These are phyloP conservation scores for Steatornis caripensis DNA, from an alignment of 2,113 vertebrate genomes.

Conservation along the genomic window DNA sequence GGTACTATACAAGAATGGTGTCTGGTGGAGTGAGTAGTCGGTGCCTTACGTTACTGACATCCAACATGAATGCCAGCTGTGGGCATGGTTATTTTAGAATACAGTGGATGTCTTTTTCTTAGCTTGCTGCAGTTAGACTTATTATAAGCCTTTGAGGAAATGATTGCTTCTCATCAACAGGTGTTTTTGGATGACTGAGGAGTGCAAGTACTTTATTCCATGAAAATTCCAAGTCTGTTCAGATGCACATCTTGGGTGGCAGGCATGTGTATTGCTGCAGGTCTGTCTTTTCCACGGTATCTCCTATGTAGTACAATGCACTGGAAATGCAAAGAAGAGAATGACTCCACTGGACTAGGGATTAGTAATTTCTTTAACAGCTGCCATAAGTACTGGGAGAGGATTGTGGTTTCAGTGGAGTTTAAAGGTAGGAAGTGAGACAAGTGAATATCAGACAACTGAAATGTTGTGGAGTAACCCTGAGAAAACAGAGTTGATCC, in stretches of 20 bases:
- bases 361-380: neutral
- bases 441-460: neutral
- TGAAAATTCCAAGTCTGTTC: neutral
- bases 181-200: neutral
- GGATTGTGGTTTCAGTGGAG: neutral
- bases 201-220: neutral
- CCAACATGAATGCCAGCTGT: neutral
- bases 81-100: neutral
- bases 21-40: rapidly evolving
- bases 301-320: neutral
- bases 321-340: neutral
- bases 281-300: neutral
- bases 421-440: neutral
- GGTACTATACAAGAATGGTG: rapidly evolving
- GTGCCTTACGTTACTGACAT: neutral
- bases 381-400: neutral
- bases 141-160: neutral
- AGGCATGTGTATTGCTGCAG: neutral
- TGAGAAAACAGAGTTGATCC: rapidly evolving
- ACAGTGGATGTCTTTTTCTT: rapidly evolving
- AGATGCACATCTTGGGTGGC: neutral
- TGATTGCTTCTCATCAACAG: neutral
- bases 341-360: neutral
- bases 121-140: neutral
- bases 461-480: neutral